Conservation (phyloP, 2,888 invertebrate genomes). For the Tenthredo distinguenda region DNA sequence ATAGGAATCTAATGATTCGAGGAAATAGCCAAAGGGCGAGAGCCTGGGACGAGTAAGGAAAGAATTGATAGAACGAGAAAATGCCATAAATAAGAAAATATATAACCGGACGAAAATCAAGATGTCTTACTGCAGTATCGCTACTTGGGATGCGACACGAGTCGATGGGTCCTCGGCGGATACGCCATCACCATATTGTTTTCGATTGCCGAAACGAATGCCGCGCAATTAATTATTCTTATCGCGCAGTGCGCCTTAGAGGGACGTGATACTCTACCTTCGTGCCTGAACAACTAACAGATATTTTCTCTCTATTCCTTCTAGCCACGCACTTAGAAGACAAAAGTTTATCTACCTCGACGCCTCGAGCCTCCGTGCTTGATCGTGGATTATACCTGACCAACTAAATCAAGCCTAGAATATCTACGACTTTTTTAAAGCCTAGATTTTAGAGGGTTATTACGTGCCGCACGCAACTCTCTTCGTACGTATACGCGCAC, state of each 20-base stretch:
- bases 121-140: conserved; percentile 24
- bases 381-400: neutral
- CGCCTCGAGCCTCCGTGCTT: neutral
- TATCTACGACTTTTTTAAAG: conserved; percentile 37
- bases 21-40: conserved; percentile 57
- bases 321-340: neutral
- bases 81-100: neutral
- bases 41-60: too few species aligned
- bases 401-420: conserved; percentile 26
- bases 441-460: neutral
- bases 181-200: conserved; percentile 53
- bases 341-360: neutral
- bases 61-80: neutral
- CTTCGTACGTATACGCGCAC: neutral
- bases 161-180: conserved; percentile 45
- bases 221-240: conserved; percentile 72
- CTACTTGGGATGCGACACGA: conserved; percentile 38
- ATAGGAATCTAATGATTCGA: conserved; percentile 66
- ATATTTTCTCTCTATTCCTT: neutral
- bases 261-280: conserved; percentile 42
- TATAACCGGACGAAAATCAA: conserved; percentile 7
- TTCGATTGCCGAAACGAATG: conserved; percentile 72
- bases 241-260: conserved; percentile 59
- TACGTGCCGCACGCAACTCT: neutral
- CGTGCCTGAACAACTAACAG: neutral